Base-by-base conservation (phyloP, 2,797 vertebrate species). In the Syncerus caffer region DNA sequence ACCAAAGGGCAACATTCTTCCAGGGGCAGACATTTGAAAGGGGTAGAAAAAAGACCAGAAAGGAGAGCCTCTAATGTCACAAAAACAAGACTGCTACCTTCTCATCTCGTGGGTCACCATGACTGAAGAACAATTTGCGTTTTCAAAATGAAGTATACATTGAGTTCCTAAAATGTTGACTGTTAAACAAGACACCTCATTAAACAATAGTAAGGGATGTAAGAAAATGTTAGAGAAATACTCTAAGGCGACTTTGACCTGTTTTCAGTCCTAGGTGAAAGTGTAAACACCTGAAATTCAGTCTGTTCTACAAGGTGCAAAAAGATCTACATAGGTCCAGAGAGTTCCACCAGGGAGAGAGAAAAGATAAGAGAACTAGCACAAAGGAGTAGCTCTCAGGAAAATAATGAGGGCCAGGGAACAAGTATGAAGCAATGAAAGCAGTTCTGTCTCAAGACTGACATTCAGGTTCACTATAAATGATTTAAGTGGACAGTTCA, bases 301-400 rank as follows among this genome's bases (percentile, higher is more conserved):
- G 13, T 71, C 62, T 92, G 82, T 93, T 95, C 45, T 92, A 34
- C 67, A 93, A 93, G 95, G 93, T 93, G 45, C 76, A 85, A 60
- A 31, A 78, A 57, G 51, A 79, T 88, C 85, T 60, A 60, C 85
- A 34, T 47, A 29, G 16, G 11, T 83, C 19, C n/a, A 19, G 76
- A 74, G 51, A 89, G 38, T 45, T 86, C 51, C 31, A 79, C 67
- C 88, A 23, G 47, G 86, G 82, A 76, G 38, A 78, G 58, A 62
- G 29, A 90, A 58, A 85, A 90, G 31, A 25, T 16, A 58, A 87
- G 71, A 67, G 29, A 64, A 8, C 14, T 58, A 57, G n/a, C 80
- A 5, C 31, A 94, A 51, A 74, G 19, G 27, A 27, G 58, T 6
- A 55, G n/a, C 27, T 93, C 29, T 57, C 29, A 25, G 16, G 50